Percentiles rank a stretch among this genome's conserved stretches.
phyloP scores from a whole-genome alignment of 2,797 vertebrate species.

The Mustela erminea region DNA sequence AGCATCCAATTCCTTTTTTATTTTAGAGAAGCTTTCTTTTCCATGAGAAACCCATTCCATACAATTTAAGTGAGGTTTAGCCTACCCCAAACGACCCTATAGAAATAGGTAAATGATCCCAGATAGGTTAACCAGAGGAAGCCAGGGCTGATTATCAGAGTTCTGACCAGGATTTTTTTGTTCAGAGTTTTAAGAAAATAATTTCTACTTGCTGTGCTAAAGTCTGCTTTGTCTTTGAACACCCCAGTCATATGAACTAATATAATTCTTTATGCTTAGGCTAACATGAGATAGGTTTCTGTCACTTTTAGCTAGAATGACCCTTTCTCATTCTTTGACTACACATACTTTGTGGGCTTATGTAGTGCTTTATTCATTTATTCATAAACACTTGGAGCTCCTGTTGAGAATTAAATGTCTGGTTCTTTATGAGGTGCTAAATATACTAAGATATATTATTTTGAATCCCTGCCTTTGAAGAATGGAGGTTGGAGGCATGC shows the following conservation, averaged over 20 bases:
- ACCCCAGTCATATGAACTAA: not conserved
- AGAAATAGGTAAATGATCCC: not conserved
- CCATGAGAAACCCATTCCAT: not conserved
- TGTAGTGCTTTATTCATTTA: constrained; percentile 16
- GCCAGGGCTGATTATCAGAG: not conserved
- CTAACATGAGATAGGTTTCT: not conserved
- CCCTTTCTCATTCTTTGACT: not conserved
- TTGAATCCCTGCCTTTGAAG: constrained; percentile 16
- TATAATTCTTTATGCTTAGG: constrained; percentile 6
- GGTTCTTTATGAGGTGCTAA: constrained; percentile 2
- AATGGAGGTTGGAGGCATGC: not conserved
- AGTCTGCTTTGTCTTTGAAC: not conserved
- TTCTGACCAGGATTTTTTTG: constrained; percentile 4
- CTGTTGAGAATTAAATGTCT: constrained; percentile 3
- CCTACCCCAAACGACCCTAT: not conserved
- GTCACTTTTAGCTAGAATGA: constrained; percentile 25
- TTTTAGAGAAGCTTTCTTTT: constrained; percentile 3
- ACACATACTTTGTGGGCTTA: not conserved
- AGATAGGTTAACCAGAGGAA: not conserved
- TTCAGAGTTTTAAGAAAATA: not conserved
- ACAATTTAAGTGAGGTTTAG: not conserved
- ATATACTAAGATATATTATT: constrained; percentile 38
- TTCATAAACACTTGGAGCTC: not conserved
- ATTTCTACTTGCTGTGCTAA: not conserved
- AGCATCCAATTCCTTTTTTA: not conserved